Evolutionary conservation across 2,797 vertebrate species (phyloP), one percentile per base, ranked within the genome.

Genomic region (Gymnopithys bicolor): DNA sequence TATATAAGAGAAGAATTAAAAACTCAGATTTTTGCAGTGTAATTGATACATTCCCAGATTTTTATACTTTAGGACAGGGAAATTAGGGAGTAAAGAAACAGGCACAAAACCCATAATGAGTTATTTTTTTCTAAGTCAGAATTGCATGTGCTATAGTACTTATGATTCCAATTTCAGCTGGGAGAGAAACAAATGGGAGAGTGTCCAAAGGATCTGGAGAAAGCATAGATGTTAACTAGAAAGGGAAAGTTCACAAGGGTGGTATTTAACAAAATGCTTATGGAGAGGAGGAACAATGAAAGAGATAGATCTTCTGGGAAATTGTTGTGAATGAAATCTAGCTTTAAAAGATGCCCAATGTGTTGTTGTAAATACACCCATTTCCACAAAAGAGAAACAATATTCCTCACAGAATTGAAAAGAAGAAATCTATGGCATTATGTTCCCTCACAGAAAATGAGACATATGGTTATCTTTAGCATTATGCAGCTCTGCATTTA

Each of bases 391-490:
- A 80, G 27, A 58, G 1, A 75, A 92, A 82, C 4, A 91, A 87
- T 87, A 89, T 67, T 55, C 2, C 49, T 45, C 46, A 77, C 15
- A 74, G 4, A 82, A 48, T 32, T 84, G 59, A 56, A 91, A 94
- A 37, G 19, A 87, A 66, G 11, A 77, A 86, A 81, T 33, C 49
- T 86, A 73, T 75, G 55, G 60, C 63, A 84, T 85, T 89, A 84
- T 84, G 89, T 87, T 91, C 83, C 19, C 5, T 90, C 77, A 68
- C 45, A 89, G 41, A 93, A 95, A 88, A 90, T 30, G 86, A 88
- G 41, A 48, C 92, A 78, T 94, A 85, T 94, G 89, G 67, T 89
- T 96, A 93, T 96, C 92, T 87, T 79, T 39, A 68, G 13, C 64
- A 87, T 74, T 84, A 49, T 79, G 12, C 30, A 79, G n/a, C 23